Base-by-base conservation (phyloP, 2,113 vertebrate species). In the Choloepus hoffmanni region DNA sequence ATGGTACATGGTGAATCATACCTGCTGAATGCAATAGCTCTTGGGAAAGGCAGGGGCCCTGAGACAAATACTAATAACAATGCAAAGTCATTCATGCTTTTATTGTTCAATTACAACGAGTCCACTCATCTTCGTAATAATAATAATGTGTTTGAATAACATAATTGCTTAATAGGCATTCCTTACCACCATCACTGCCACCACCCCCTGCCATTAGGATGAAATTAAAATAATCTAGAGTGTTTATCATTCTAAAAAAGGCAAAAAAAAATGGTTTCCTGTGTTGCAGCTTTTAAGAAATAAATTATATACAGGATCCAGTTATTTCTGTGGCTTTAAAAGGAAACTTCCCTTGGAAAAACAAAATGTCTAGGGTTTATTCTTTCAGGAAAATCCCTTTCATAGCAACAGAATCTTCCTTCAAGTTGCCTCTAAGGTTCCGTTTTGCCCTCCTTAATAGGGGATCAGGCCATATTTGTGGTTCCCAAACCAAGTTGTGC, bases 21-120 rank as follows among this genome's bases (percentile, higher is more conserved):
- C 85, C 95, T 88, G 78, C 58, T 63, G 93, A 97, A 90, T 0
- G 40, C 19, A 45, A 94, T 79, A 95, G 92, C 95, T 85, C 19
- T 62, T 98, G 96, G 95, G 98, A 97, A 92, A 93, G 96, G 85
- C 89, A 97, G 53, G 92, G 96, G 94, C 92, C 89, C 77, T 4
- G 70, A 97, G 90, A 85, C 92, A 98, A 97, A 95, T 96, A 96
- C 90, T 94, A 96, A 98, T 95, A 96, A 97, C 97, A 90, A 98
- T 86, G 95, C 81, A 98, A 98, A 98, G 92, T 98, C 97, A 98
- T 89, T 98, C 94, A 78, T 26, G 48, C 97, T 96, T 97, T 83
- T 95, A 95, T 96, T 97, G 97, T 97, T 98, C 96, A 96, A 95
- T 97, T 98, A 97, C 89, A 98, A 98, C 92, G 94, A 97, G 97